Evolutionary conservation across 2,113 vertebrate genomes (phyloP).

Genomic region (Lipotes vexillifer): DNA sequence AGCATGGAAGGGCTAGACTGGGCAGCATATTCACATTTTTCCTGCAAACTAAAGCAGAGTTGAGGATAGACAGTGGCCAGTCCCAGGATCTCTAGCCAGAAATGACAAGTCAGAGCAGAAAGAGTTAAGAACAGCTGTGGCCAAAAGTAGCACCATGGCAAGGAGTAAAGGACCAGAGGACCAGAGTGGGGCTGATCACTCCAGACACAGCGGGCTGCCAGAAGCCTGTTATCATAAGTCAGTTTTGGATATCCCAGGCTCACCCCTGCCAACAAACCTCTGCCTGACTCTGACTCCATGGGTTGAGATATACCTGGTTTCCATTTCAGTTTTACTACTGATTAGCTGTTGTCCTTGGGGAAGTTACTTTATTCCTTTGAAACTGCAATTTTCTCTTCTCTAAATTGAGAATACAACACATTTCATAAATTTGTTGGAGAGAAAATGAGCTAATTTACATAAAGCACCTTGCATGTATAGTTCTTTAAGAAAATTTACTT

Average conservation of each 20-base stretch:
- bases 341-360: neutral
- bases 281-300: neutral
- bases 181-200: neutral
- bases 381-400: neutral
- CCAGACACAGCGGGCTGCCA: neutral
- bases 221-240: neutral
- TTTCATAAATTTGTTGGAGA: neutral
- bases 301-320: neutral
- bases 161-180: neutral
- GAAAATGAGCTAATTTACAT: neutral
- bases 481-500: neutral
- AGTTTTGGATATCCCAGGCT: neutral
- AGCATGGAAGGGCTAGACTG: neutral
- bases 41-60: neutral
- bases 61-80: neutral
- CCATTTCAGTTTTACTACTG: neutral
- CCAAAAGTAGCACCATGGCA: neutral
- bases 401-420: neutral
- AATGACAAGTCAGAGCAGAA: neutral
- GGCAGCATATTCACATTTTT: neutral
- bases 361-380: neutral
- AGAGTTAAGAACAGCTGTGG: neutral
- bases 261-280: neutral
- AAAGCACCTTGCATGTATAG: neutral
- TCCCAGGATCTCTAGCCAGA: neutral